Conservation (phyloP, 2,888 invertebrate genomes). For the Agrilus biguttatus region DNA sequence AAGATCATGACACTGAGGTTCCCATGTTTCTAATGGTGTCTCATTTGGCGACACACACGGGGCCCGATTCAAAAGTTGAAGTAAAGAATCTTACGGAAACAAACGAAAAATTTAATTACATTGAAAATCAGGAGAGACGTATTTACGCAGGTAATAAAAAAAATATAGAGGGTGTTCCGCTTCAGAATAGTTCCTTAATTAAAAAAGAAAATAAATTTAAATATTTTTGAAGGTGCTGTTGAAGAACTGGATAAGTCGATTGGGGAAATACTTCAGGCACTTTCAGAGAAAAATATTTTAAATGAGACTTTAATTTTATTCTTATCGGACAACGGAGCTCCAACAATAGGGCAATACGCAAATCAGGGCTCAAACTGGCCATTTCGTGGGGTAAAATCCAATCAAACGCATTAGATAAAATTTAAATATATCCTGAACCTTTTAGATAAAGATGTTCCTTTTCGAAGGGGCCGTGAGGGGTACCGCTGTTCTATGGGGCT, state of each 20-base stretch:
- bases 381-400: conserved; percentile 50
- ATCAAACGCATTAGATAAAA: not conserved
- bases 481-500: conserved; percentile 59
- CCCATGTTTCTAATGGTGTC: conserved; percentile 68
- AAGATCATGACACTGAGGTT: conserved; percentile 35
- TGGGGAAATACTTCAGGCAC: conserved; percentile 55
- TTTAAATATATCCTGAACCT: not conserved
- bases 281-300: conserved; percentile 52
- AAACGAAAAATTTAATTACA: conserved; percentile 49
- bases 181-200: not conserved
- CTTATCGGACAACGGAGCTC: conserved; percentile 79
- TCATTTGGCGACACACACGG: conserved; percentile 66
- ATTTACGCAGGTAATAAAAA: conserved; percentile 49
- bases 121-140: conserved; percentile 47
- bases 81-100: conserved; percentile 45
- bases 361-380: conserved; percentile 73
- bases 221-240: conserved; percentile 55
- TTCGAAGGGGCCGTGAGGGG: conserved; percentile 76
- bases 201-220: not conserved
- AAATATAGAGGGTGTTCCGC: not conserved
- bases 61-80: conserved; percentile 50
- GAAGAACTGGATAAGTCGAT: conserved; percentile 74
- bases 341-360: conserved; percentile 51
- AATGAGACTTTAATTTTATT: conserved; percentile 74
- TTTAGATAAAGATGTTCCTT: conserved; percentile 51